phyloP scores from a whole-genome alignment of 2,113 vertebrate species.

The Sigmodon hispidus region DNA sequence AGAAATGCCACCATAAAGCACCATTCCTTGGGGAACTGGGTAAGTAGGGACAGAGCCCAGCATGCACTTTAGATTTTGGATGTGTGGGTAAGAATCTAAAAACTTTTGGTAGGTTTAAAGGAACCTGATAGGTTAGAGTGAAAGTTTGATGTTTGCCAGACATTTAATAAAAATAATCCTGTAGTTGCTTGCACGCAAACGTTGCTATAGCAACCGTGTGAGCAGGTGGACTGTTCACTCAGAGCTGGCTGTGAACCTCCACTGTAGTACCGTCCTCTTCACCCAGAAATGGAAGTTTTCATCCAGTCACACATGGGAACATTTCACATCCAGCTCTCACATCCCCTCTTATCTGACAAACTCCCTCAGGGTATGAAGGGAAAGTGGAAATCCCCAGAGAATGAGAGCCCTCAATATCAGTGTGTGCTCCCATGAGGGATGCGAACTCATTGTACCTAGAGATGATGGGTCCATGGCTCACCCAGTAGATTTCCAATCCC shows the following conservation, averaged over 20 bases:
- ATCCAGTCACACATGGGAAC: neutral
- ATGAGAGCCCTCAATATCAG: neutral
- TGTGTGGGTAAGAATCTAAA: neutral
- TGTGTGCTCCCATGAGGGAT: neutral
- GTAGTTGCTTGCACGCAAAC: neutral
- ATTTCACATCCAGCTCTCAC: neutral
- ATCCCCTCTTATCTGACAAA: neutral
- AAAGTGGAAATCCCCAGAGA: conserved; percentile 35
- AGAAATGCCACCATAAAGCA: neutral
- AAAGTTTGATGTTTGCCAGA: neutral
- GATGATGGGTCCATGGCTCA: rapidly evolving
- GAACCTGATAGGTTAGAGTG: neutral
- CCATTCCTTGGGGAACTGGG: neutral
- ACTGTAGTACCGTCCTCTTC: neutral
- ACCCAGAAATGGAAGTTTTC: conserved; percentile 11
- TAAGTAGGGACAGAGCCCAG: neutral
- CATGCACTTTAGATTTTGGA: neutral
- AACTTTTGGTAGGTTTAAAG: neutral
- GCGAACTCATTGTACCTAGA: neutral
- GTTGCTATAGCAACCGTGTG: neutral
- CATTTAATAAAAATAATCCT: conserved; percentile 27
- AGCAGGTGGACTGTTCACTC: neutral
- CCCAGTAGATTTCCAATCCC: neutral
- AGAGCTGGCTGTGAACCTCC: neutral
- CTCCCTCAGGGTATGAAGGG: neutral